phyloP scores from a whole-genome alignment of 2,888 invertebrate genomes.

The Cantharis rustica region DNA sequence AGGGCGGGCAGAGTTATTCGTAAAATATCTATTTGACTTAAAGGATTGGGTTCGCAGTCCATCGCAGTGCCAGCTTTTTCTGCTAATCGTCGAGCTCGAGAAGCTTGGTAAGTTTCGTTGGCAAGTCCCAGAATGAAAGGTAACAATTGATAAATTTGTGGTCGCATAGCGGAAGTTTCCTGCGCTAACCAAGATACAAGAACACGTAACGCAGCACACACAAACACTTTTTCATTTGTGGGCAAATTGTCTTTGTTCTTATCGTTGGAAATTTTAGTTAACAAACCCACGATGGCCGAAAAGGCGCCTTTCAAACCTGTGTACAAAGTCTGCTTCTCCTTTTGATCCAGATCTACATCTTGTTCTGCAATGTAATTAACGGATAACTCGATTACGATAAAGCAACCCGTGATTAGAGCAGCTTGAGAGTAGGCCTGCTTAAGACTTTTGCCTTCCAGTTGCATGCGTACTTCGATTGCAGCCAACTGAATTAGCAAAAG shows the following conservation, averaged over 20 bases:
- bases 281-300: constrained; percentile 75
- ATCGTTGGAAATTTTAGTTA: constrained; percentile 75
- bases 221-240: constrained; percentile 74
- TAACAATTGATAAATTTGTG: constrained; percentile 78
- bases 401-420: constrained; percentile 81
- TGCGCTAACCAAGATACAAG: constrained; percentile 89
- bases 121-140: constrained; percentile 81
- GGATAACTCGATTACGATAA: constrained; percentile 78
- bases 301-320: constrained; percentile 89
- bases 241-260: constrained; percentile 73
- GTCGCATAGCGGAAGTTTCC: constrained; percentile 86
- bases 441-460: constrained; percentile 83
- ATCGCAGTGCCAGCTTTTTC: constrained; percentile 65
- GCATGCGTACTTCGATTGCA: constrained; percentile 93
- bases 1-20: constrained; percentile 85
- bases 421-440: constrained; percentile 78
- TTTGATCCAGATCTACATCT: constrained; percentile 83
- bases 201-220: constrained; percentile 84
- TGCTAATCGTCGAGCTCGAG: constrained; percentile 68
- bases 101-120: constrained; percentile 81
- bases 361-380: constrained; percentile 81
- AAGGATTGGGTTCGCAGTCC: constrained; percentile 49
- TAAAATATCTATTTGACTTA: constrained; percentile 68
- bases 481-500: constrained; percentile 82
- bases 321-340: constrained; percentile 89